Evolutionary conservation across 2,888 invertebrate species (phyloP), one percentile per base, ranked within the genome.

Genomic region (Macrostomum cliftonense): DNA sequence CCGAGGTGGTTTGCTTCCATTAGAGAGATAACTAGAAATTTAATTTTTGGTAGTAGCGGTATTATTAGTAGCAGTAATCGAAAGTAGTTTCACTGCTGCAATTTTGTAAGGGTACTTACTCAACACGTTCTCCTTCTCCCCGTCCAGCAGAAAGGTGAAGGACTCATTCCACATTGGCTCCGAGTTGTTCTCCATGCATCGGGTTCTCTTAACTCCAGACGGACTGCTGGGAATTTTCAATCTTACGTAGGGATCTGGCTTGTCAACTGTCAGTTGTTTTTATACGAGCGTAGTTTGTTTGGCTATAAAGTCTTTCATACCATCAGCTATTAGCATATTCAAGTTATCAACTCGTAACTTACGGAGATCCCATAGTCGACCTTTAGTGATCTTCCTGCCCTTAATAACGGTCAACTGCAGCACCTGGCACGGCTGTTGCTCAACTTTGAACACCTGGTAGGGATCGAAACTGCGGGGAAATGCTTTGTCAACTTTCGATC

Each of bases 131-230:
- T 60, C 56, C 28, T 61, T 58, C 13, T 55, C 54, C 12, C 65
- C 62, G 52, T 69, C 67, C 11, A 71, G 53, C 17, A 61, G 61
- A 52, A 69, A 70, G 13, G 61, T 59, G 52, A 72, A 71, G 5
- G 59, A 57, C 52, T 71, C 70, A 52, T 71, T 59, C 72, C 72
- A 72, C 12, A 58, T 56, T 1, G 71, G 72, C 48, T 67, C 66
- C 12, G 56, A 53, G 21, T 62, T 60, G 56, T 71, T 68, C 51
- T 65, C 61, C 17, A 67, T 59, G 16, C 62, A 59, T 14, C 55
- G 56, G 2, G 71, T 71, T 42, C 61, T 54, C 52, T 65, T 64
- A 12, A 58, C 57, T 7, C 65, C 64, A 51, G 68, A 67, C 2
- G 69, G 68, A 13, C 67, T 66, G 2, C 62, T 63, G 19, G 61